Evolutionary conservation across 2,888 invertebrate species (phyloP), one percentile per base, ranked within the genome.

Genomic region (Erebia epiphron): DNA sequence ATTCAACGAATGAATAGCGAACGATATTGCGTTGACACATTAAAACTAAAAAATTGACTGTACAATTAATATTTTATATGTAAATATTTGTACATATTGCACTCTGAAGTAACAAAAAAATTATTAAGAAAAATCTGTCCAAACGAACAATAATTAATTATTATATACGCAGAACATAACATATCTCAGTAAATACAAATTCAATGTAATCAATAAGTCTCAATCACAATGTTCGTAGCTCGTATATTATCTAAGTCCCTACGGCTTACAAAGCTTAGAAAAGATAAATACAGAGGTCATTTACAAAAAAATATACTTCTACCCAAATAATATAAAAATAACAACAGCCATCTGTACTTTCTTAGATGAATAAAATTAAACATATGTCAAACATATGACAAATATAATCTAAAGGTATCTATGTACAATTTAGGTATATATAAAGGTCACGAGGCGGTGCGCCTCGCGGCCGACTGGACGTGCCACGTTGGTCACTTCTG

Each of bases 41-140:
- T 91, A 92, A 88, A 91, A 91, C 92, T 92, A 92, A 90, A 92
- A 87, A 83, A 67, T 18, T 91, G 85, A 92, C 93, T 92, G 92
- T 93, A 92, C 92, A 92, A 82, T 86, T 88, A 87, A 91, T 90
- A 90, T 89, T 90, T 94, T 84, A 86, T 87, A 91, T 92, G 92
- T 92, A 93, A 95, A 95, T 95, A 95, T 95, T 95, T 95, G 95
- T 95, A 95, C 95, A 95, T 95, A 95, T 95, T 95, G 95, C 95
- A 95, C 95, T 95, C 95, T 94, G 92, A 93, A 92, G 89, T 92
- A 92, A 93, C 91, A 90, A 92, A 88, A 89, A 90, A 86, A 89
- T 88, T 87, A 87, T 89, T 90, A 87, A 88, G 86, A 80, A 88
- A 88, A 83, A 87, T 88, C 83, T 88, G 87, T 89, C 87, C 85